Conservation (phyloP, 2,113 vertebrate species). For the Corapipo altera region DNA sequence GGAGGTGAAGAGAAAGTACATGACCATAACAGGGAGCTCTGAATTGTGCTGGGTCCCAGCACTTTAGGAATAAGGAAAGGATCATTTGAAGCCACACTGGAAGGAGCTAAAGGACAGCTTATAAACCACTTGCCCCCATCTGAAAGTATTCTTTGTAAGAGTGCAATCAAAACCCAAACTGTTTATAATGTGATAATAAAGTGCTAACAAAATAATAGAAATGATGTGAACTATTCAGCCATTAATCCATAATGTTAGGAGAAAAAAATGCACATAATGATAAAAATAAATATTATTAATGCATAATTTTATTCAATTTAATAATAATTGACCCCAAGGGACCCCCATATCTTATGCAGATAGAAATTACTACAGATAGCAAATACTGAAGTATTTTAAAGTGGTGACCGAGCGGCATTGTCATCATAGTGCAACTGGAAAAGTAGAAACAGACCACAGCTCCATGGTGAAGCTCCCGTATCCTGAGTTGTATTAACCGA, state of each 20-base stretch:
- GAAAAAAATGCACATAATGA: not conserved
- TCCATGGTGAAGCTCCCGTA: not conserved
- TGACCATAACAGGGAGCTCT: not conserved
- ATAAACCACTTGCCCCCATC: accelerated
- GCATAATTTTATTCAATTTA: not conserved
- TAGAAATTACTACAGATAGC: not conserved
- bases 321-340: not conserved
- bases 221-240: not conserved
- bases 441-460: not conserved
- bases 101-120: not conserved
- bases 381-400: not conserved
- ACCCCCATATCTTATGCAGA: not conserved
- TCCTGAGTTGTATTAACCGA: not conserved
- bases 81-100: not conserved
- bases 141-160: not conserved
- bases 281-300: not conserved
- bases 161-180: not conserved
- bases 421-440: not conserved
- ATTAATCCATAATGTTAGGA: not conserved
- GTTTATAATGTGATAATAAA: not conserved
- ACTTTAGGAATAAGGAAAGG: not conserved
- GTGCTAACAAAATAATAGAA: not conserved
- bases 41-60: not conserved
- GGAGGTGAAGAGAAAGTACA: not conserved
- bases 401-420: not conserved